Base-by-base conservation (phyloP, 2,797 vertebrate species). In the Hydrophis major region DNA sequence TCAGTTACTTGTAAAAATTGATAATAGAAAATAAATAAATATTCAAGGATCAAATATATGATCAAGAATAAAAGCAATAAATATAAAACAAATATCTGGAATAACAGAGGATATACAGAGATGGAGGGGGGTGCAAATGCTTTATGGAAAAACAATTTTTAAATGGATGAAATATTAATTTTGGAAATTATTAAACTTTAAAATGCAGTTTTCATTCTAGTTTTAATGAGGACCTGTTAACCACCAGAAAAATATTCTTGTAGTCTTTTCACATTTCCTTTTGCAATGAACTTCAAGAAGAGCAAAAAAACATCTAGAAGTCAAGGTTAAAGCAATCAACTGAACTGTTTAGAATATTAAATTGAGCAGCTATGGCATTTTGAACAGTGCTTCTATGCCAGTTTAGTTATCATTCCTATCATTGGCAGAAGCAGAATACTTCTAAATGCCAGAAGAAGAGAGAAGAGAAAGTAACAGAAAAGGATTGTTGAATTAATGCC, bases 301-400 rank as follows among this genome's bases (percentile, higher is more conserved):
- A 55, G 56, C 93, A 66, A 92, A 87, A 87, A 92, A 88, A 56
- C 56, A 90, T 88, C 88, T 90, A 78, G 66, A 83, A 83, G 91
- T 50, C 57, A 94, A 57, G 37, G 60, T 27, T 86, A 88, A 94
- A 96, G 91, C 89, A 92, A 66, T 92, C 95, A 86, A 92, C n/a
- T 91, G 90, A 95, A 95, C 91, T 60, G 69, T 61, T 96, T 90
- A 50, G 86, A 91, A 92, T 42, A 47, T 87, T 94, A 89, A 90
- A 93, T 93, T 37, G 93, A 57, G 74, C 32, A 27, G 25, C 16
- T 55, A 93, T 91, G 63, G 66, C 55, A 92, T 93, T 95, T 91
- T 90, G 91, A 93, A 56, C n/a, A 27, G 78, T 94, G 13, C n/a
- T 66, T 6, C 92, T 90, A 90, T 27, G n/a, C 18, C n/a, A 91